Percentiles rank a stretch among this genome's conserved stretches.
phyloP scores from a whole-genome alignment of 2,888 invertebrate genomes.

The Malacosoma neustria region DNA sequence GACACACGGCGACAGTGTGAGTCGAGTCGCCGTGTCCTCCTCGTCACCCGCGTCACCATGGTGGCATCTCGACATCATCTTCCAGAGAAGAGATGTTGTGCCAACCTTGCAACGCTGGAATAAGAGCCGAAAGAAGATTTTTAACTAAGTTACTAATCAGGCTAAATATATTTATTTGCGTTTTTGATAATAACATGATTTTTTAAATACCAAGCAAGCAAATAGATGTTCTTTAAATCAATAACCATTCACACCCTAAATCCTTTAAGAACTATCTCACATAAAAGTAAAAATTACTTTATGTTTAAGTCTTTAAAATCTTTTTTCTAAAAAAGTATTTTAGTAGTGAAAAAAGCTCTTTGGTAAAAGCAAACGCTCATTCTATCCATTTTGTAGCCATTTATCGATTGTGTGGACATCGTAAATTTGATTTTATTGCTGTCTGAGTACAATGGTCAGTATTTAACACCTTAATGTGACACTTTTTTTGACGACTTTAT shows the following conservation, averaged over 20 bases:
- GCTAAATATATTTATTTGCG: too few species aligned
- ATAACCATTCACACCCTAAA: constrained; percentile 1
- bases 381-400: constrained; percentile 30
- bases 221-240: too few species aligned
- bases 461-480: constrained; percentile 27
- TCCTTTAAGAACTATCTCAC: constrained; percentile 1
- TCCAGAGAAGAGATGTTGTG: too few species aligned
- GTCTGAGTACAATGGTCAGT: constrained; percentile 25
- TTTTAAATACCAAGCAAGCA: too few species aligned
- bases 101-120: too few species aligned
- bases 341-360: not conserved
- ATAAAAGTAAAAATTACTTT: constrained; percentile 1
- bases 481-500: constrained; percentile 19
- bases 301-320: not conserved
- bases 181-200: too few species aligned
- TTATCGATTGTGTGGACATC: constrained; percentile 45
- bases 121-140: too few species aligned
- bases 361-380: not conserved
- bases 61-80: too few species aligned
- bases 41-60: too few species aligned
- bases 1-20: too few species aligned
- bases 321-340: not conserved
- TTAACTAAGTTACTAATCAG: too few species aligned
- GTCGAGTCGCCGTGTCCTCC: too few species aligned
- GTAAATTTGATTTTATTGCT: constrained; percentile 66